Evolutionary conservation across 2,113 vertebrate species (phyloP).

Genomic region (Anhinga anhinga): DNA sequence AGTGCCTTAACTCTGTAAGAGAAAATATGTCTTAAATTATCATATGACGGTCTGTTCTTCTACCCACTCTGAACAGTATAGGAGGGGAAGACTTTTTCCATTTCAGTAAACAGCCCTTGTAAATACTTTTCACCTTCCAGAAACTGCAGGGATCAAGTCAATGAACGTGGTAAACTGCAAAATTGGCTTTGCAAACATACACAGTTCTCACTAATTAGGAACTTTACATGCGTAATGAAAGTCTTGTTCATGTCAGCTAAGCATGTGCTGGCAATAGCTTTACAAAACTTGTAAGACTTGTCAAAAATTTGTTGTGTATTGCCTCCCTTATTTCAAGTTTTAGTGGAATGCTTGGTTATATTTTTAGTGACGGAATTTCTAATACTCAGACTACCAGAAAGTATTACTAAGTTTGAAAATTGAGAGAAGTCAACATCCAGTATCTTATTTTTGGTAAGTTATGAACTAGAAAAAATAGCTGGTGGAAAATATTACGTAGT

Average conservation of each 20-base stretch:
- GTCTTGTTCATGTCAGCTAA: not conserved
- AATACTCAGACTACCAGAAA: not conserved
- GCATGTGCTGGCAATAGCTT: not conserved
- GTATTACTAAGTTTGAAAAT: not conserved
- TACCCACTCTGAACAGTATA: not conserved
- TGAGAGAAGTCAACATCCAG: not conserved
- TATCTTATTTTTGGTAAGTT: constrained; percentile 20
- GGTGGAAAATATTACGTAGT: constrained; percentile 1
- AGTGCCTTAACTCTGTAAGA: not conserved
- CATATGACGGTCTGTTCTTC: not conserved
- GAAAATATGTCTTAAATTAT: not conserved
- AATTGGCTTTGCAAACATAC: not conserved
- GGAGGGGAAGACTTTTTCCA: not conserved
- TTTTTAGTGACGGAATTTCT: not conserved
- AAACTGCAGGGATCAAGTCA: accelerated
- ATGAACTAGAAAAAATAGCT: not conserved
- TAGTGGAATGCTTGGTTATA: not conserved
- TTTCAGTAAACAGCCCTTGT: not conserved
- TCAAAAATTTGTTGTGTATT: not conserved
- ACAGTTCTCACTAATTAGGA: not conserved
- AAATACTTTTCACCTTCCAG: not conserved
- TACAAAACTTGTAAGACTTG: not conserved
- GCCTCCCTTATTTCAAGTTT: not conserved
- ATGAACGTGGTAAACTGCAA: not conserved
- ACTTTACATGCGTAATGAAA: not conserved